These are phyloP conservation scores for Drosophila insularis DNA, from an alignment of 1,140 invertebrate species.

Conservation along the genomic window DNA sequence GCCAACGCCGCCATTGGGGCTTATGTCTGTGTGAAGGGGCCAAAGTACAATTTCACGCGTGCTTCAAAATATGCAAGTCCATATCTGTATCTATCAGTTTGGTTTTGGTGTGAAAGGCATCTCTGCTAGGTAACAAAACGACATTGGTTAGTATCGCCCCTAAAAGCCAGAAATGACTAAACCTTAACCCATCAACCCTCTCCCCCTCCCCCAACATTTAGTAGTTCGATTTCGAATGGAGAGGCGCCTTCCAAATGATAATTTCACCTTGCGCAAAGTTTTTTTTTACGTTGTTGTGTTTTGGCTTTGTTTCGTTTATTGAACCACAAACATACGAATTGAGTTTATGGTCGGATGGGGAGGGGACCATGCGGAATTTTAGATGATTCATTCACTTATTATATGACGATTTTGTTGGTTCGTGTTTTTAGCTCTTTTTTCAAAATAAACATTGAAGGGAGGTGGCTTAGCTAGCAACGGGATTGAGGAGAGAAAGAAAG, in stretches of 20 bases:
- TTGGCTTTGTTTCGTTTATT: constrained; percentile 69
- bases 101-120: constrained; percentile 30
- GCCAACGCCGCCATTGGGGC: background rate
- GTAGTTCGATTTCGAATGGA: constrained; percentile 52
- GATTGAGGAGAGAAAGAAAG: no score
- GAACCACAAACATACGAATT: constrained; percentile 53
- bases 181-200: constrained; percentile 24
- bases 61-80: constrained; percentile 5
- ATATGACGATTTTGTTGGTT: constrained; percentile 36
- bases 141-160: constrained; percentile 26
- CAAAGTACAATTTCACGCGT: constrained; percentile 65
- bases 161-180: constrained; percentile 48
- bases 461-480: constrained; percentile 6
- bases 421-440: constrained; percentile 56
- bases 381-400: constrained; percentile 56
- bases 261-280: constrained; percentile 77
- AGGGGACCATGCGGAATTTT: constrained; percentile 65
- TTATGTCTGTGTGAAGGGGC: constrained; percentile 29
- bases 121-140: constrained; percentile 15
- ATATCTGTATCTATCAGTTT: constrained; percentile 18
- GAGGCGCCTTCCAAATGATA: constrained; percentile 46
- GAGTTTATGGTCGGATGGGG: constrained; percentile 31
- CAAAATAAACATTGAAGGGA: constrained; percentile 36
- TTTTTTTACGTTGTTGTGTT: constrained; percentile 50
- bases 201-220: constrained; percentile 33